A percentile compares a stretch with the other conserved stretches of the same genome.
Conservation (phyloP, 2,888 invertebrate species). For the Molanna angustata region DNA sequence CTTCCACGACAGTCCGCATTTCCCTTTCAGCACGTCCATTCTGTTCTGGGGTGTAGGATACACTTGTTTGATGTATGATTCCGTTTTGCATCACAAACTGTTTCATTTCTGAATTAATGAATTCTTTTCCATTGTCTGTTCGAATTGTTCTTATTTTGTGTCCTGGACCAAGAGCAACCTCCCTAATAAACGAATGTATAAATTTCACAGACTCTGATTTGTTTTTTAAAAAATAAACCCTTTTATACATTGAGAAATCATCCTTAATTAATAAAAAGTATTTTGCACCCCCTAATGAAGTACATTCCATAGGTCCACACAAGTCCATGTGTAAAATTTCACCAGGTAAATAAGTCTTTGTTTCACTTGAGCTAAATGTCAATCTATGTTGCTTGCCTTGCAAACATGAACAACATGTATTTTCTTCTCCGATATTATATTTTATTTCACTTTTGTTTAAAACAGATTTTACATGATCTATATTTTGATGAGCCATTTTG, state of each 20-base stretch:
- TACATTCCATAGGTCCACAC: not conserved
- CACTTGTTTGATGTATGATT: not conserved
- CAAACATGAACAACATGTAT: no score
- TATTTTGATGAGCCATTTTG: no score
- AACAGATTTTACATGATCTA: no score
- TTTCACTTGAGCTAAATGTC: no score
- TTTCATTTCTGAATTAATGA: not conserved
- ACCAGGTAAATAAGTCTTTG: no score
- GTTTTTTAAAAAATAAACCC: not conserved
- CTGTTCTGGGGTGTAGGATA: constrained; percentile 1
- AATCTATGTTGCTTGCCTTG: no score
- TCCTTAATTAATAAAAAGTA: not conserved
- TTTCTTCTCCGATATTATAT: no score
- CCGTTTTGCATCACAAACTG: not conserved
- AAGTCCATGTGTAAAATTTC: not conserved
- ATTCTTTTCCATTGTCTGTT: not conserved
- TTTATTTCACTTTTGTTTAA: no score
- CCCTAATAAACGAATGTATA: not conserved
- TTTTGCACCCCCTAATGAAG: not conserved
- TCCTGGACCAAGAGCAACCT: not conserved
- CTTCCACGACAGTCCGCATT: not conserved
- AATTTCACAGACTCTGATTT: not conserved
- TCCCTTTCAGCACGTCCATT: not conserved
- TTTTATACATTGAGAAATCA: not conserved
- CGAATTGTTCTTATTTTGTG: not conserved